Base-by-base conservation (phyloP, 2,797 vertebrate species). In the Saxicola maurus region DNA sequence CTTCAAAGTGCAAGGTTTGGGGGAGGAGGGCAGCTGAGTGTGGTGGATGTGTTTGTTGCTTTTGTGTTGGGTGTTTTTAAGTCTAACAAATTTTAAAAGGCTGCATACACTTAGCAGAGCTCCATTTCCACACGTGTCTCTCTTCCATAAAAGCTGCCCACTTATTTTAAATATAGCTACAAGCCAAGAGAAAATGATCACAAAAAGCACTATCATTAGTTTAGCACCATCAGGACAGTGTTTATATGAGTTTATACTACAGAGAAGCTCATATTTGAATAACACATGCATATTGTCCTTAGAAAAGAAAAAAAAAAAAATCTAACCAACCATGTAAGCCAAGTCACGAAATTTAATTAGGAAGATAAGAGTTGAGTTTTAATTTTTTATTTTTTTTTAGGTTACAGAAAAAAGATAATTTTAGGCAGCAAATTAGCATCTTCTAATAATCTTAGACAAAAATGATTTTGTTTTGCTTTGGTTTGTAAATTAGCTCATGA, bases 401-500 rank as follows among this genome's bases (percentile, higher is more conserved):
- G 92, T 93, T 94, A 91, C 40, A 0, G 60, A 79, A 94, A 96
- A 95, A 90, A 95, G 91, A 95, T 97, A 91, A 97, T 97, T 96
- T 93, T 94, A 95, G 95, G 93, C 94, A 87, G 75, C 94, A 69
- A 97, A 98, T 97, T 97, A 96, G 92, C 95, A 97, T 98, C 97
- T 98, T 98, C 96, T 96, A 96, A 97, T 98, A 98, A 97, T 98
- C 97, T 97, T 98, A 96, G 96, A 96, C 96, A 96, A 96, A 97
- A 97, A 96, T 92, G 74, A 96, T 97, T 97, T 96, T 96, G 95
- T 97, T 97, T 96, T 96, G 97, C 97, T 97, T 97, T 97, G 96
- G 96, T 97, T 98, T 98, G 97, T 97, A 98, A 98, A 98, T 98
- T 97, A 98, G 97, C 96, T 97, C 97, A 97, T 97, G 97, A 98